phyloP scores from a whole-genome alignment of 2,113 vertebrate genomes.

The Amphiprion ocellaris region DNA sequence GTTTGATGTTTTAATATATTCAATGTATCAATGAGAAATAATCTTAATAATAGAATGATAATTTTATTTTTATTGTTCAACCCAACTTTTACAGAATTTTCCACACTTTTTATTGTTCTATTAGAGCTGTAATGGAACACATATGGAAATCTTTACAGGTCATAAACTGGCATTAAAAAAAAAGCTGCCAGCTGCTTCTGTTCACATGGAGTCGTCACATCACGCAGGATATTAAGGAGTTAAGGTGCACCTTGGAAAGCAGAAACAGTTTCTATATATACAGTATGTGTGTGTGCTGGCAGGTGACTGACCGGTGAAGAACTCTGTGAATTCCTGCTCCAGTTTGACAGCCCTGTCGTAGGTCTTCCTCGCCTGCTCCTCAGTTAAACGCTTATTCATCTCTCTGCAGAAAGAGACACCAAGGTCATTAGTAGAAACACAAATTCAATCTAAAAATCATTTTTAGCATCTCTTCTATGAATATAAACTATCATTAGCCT shows the following conservation, averaged over 20 bases:
- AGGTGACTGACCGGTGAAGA: constrained; percentile 91
- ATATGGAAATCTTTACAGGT: background rate
- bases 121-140: background rate
- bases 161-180: background rate
- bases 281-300: background rate
- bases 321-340: constrained; percentile 97
- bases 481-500: too few species aligned
- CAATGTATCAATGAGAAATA: too few species aligned
- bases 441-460: background rate
- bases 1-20: too few species aligned
- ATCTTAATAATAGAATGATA: too few species aligned
- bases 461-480: too few species aligned
- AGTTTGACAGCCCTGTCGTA: constrained; percentile 95
- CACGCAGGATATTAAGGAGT: background rate
- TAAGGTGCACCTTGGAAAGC: background rate
- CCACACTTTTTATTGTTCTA: background rate
- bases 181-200: background rate
- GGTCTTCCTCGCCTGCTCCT: constrained; percentile 95
- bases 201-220: background rate
- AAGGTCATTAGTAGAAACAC: fast-evolving
- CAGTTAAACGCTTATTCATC: constrained; percentile 96
- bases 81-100: background rate
- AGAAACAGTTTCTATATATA: background rate
- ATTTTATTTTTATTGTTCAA: too few species aligned
- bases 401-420: constrained; percentile 85